A percentile compares a stretch with the other conserved stretches of the same genome.
Conservation (phyloP, 2,888 invertebrate species). For the Abscondita cerata region DNA sequence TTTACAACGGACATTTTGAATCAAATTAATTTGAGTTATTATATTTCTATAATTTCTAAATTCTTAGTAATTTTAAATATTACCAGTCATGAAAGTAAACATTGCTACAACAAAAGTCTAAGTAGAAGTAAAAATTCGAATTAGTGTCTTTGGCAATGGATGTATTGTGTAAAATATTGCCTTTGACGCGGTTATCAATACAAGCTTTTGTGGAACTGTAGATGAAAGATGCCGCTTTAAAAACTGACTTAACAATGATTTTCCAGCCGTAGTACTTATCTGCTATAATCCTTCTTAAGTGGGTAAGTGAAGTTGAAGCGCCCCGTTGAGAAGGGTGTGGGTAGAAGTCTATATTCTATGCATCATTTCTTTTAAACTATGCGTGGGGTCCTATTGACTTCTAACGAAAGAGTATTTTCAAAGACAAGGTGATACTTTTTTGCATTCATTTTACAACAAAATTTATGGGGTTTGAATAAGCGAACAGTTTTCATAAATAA, state of each 20-base stretch:
- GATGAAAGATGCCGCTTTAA: conserved; percentile 32
- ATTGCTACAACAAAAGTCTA: too few relatives aligned
- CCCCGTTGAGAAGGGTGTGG: conserved; percentile 39
- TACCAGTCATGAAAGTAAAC: conserved; percentile 8
- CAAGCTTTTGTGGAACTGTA: conserved; percentile 20
- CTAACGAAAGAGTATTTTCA: conserved; percentile 16
- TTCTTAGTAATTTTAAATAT: neutral
- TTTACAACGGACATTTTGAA: too few relatives aligned
- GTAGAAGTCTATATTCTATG: conserved; percentile 30
- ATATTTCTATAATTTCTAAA: too few relatives aligned
- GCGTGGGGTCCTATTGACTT: conserved; percentile 30
- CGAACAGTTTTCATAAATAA: too few relatives aligned
- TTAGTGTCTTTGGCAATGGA: conserved; percentile 36
- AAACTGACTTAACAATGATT: conserved; percentile 34
- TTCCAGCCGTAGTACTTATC: conserved; percentile 36
- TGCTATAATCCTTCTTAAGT: conserved; percentile 38
- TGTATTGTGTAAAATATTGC: conserved; percentile 42
- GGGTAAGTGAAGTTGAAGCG: conserved; percentile 34
- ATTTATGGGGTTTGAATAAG: neutral
- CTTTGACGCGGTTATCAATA: conserved; percentile 46
- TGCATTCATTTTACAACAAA: conserved; percentile 11
- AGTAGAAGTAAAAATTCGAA: conserved; percentile 19
- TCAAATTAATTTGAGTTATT: too few relatives aligned
- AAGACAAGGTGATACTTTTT: conserved; percentile 16
- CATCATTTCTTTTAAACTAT: conserved; percentile 21